Evolutionary conservation across 1,140 invertebrate species (phyloP).

Genomic region (Aphidius ervi): DNA sequence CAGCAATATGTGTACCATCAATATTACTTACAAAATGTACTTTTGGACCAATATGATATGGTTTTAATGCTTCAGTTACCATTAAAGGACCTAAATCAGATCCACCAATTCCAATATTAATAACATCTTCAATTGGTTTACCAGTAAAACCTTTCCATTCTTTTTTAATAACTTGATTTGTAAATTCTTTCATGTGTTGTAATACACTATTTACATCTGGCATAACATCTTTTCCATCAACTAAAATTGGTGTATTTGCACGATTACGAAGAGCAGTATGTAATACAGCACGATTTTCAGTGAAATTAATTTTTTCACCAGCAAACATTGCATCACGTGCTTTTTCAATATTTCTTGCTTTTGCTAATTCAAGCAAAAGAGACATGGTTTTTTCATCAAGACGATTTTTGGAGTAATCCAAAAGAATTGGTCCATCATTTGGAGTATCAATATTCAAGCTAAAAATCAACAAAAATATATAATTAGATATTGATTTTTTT

Average conservation of each 20-base stretch:
- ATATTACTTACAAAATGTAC: conserved; percentile 99
- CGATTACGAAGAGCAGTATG: conserved; percentile 92
- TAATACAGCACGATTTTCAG: conserved; percentile 92
- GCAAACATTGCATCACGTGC: conserved; percentile 90
- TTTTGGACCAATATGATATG: conserved; percentile 81
- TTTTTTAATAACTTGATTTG: conserved; percentile 67
- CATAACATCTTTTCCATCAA: conserved; percentile 92
- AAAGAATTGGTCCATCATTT: conserved; percentile 80
- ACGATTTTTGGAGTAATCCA: conserved; percentile 97
- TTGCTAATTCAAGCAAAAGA: conserved; percentile 78
- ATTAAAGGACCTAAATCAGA: conserved; percentile 98
- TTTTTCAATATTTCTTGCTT: conserved; percentile 75
- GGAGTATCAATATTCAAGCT: conserved; percentile 73
- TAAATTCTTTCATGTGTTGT: conserved; percentile 93
- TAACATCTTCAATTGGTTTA: conserved; percentile 93
- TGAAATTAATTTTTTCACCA: conserved; percentile 96
- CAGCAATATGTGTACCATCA: conserved; percentile 96
- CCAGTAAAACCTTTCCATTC: conserved; percentile 88
- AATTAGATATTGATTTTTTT: conserved; percentile 35
- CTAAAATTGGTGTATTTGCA: conserved; percentile 69
- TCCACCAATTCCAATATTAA: conserved; percentile 99
- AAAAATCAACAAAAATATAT: conserved; percentile 25
- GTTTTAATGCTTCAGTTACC: conserved; percentile 97
- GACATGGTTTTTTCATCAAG: conserved; percentile 74
- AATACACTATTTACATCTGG: conserved; percentile 89